Evolutionary conservation across 2,113 vertebrate genomes (phyloP), one percentile per base, ranked within the genome.

Genomic region (Agelaius tricolor): DNA sequence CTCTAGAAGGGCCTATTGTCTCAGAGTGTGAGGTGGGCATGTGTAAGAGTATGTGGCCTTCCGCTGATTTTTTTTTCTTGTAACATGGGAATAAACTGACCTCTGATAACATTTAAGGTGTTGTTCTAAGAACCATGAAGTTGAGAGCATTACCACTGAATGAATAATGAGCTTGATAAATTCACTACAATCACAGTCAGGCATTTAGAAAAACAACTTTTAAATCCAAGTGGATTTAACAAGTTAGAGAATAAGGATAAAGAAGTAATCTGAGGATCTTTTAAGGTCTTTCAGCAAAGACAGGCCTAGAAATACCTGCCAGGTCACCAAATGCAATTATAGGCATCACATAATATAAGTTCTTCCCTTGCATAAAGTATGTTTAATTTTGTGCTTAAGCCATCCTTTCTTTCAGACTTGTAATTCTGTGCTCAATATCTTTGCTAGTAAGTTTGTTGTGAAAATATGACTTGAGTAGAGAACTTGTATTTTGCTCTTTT

Each of bases 51-150:
- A n/a, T 15, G 0, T 90, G 68, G 76, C 63, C 54, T 90, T 68
- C 58, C 79, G 85, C 58, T 47, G 17, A 17, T 43, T 78, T 87
- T 85, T 37, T 33, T 85, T 82, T 30, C 35, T 82, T 91, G 18
- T 68, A 83, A 83, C 54, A 49, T 65, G 71, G 79, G 83, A 90
- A 93, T 86, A 79, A 96, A 35, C 44, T 88, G 91, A 92, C 83
- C 75, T 62, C 59, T 85, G 93, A 76, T 90, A 94, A 92, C 75
- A 72, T 49, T 57, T 37, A 39, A 79, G 67, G 79, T 0, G 7
- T 75, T 79, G 78, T 44, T 72, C 49, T 59, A 82, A 62, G 39
- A 85, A 83, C 58, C 41, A 47, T 39, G 30, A 72, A 82, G 46
- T n/a, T 33, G 57, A 63, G 20, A 82, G 16, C 44, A 27, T 82